Base-by-base conservation (phyloP, 2,888 invertebrate genomes). In the Mimumesa dahlbomi region DNA sequence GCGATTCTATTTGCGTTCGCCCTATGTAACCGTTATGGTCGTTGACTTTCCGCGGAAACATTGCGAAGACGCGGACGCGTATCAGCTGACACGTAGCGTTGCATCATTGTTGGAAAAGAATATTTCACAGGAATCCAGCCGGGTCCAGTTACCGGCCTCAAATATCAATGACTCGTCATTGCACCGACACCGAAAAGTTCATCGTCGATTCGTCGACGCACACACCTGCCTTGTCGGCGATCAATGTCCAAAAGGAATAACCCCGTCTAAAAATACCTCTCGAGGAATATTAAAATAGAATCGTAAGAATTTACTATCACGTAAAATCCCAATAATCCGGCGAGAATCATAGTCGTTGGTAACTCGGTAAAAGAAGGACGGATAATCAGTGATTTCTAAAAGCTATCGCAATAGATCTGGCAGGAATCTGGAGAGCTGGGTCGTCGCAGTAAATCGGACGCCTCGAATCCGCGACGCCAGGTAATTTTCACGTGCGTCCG, bases 401-500 rank as follows among this genome's bases (percentile, higher is more conserved):
- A n/a, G n/a, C n/a, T n/a, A 69, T 62, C 29, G 18, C 63, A 21
- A 25, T 14, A 34, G 36, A n/a, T 13, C 38, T 1, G 3, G 48
- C 40, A n/a, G 4, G 48, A 70, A 69, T 62, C 29, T 18, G 34
- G 31, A 34, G 50, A 57, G 70, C 48, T 63, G 49, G 45, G 63
- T 75, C 66, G 75, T 7, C 61, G 42, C 34, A 9, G 54, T 49
- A 70, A 70, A 71, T 71, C 74, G 78, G 63, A 16, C 62, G 49
- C 11, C 18, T 13, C 40, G 31, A 53, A 31, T 61, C 46, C 19
- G n/a, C 64, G 66, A 63, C 70, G 70, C n/a, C 63, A 49, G 76
- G 77, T 79, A 83, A 84, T 84, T 82, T 82, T 83, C 79, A 82
- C 82, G 79, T 74, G 79, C 76, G 82, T 83, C 79, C 82, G 79